Evolutionary conservation across 2,888 invertebrate genomes (phyloP).

Genomic region (Catocala sponsa): DNA sequence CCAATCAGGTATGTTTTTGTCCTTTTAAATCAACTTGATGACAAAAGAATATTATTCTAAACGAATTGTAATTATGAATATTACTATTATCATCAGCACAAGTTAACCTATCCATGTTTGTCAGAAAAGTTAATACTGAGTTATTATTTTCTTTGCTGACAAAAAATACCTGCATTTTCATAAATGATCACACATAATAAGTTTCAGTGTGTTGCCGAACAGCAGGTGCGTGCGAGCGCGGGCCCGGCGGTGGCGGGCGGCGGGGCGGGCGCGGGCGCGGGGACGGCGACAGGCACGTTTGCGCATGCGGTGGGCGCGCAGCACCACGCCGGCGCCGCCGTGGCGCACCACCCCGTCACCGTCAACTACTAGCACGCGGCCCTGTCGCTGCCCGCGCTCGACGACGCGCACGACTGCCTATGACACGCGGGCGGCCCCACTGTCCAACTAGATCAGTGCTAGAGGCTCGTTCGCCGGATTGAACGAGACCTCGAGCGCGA

Average conservation of each 20-base stretch:
- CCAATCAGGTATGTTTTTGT: conserved; percentile 70
- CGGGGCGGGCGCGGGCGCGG: conserved; percentile 45
- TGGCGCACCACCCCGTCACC: conserved; percentile 81
- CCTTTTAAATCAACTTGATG: no score
- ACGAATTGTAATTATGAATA: no score
- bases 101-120: no score
- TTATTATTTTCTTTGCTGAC: no score
- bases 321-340: conserved; percentile 68
- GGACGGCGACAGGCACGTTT: conserved; percentile 63
- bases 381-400: conserved; percentile 39
- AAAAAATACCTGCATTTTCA: no score
- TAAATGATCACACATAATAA: neutral
- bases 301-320: conserved; percentile 61
- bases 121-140: no score
- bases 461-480: neutral
- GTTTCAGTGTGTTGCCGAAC: conserved; percentile 16
- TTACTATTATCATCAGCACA: no score
- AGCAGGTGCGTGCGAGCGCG: conserved; percentile 67
- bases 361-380: conserved; percentile 79
- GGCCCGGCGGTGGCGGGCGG: neutral
- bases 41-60: no score
- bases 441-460: neutral
- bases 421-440: conserved; percentile 13
- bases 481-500: neutral
- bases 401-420: conserved; percentile 31